Conservation (phyloP, 2,113 vertebrate species). For the Callopanchax toddi region DNA sequence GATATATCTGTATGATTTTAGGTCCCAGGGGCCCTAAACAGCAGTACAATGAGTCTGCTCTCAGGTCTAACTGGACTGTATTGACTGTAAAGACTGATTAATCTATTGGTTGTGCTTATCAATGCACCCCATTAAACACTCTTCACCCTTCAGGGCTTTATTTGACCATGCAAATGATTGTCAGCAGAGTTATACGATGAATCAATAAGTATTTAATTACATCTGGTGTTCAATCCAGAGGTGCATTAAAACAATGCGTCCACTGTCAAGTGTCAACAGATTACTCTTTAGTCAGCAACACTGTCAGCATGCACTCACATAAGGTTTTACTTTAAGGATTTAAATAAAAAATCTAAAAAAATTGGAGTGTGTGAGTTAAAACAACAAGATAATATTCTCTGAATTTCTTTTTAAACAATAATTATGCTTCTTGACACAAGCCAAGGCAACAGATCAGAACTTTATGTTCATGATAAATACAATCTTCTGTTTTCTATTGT, state of each 20-base stretch:
- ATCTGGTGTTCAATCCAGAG: conserved; percentile 61
- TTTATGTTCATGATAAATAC: conserved; percentile 52
- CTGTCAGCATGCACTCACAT: conserved; percentile 45
- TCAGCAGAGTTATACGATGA: conserved; percentile 60
- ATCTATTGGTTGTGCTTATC: conserved; percentile 65
- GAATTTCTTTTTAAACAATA: conserved; percentile 53
- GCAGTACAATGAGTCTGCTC: conserved; percentile 10
- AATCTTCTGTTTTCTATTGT: conserved; percentile 34
- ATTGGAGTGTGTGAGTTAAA: conserved; percentile 48
- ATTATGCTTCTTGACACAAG: conserved; percentile 62
- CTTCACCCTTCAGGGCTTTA: conserved; percentile 56
- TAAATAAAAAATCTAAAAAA: conserved; percentile 51
- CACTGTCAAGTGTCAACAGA: conserved; percentile 45
- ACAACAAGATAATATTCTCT: conserved; percentile 71
- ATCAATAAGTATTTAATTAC: conserved; percentile 75
- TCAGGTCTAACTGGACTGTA: conserved; percentile 35
- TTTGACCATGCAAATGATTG: conserved; percentile 66
- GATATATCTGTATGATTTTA: no score
- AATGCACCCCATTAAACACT: conserved; percentile 69
- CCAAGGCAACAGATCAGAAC: conserved; percentile 45
- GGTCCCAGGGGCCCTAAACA: conserved; percentile 14
- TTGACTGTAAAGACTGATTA: conserved; percentile 57
- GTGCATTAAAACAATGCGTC: conserved; percentile 65
- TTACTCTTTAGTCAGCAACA: conserved; percentile 54
- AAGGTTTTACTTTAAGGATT: conserved; percentile 38